These are phyloP conservation scores for Augochlora pura DNA, from an alignment of 1,140 invertebrate genomes.

Conservation along the genomic window DNA sequence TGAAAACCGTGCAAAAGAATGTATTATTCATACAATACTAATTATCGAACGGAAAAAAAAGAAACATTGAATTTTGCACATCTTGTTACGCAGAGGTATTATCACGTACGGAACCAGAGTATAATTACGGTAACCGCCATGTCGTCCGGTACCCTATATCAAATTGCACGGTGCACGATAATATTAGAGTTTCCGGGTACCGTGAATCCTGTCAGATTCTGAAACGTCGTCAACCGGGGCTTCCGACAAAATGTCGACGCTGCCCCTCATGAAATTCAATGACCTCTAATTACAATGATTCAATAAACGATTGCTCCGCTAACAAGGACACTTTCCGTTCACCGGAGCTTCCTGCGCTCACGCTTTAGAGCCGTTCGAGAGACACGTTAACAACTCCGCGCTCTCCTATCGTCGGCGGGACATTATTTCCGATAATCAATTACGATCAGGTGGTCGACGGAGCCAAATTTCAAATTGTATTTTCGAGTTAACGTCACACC, in stretches of 20 bases:
- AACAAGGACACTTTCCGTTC: constrained; percentile 33
- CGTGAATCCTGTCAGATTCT: constrained; percentile 25
- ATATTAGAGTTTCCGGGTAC: constrained; percentile 26
- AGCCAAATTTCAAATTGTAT: no score
- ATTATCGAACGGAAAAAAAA: background rate
- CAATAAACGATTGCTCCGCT: constrained; percentile 38
- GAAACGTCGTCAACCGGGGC: constrained; percentile 5
- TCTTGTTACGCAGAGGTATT: background rate
- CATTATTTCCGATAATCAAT: no score
- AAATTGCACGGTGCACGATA: constrained; percentile 26
- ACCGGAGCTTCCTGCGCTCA: background rate
- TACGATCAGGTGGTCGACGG: no score
- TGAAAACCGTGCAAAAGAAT: no score
- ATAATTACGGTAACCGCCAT: constrained; percentile 23
- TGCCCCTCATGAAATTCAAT: constrained; percentile 59
- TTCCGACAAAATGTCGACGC: constrained; percentile 30
- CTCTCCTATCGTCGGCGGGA: no score
- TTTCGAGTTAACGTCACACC: no score
- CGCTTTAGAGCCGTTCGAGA: background rate
- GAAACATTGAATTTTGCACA: background rate
- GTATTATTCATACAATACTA: no score
- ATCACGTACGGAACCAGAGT: constrained; percentile 4
- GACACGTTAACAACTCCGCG: background rate
- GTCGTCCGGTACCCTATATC: constrained; percentile 19
- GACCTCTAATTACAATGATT: constrained; percentile 48